Percentiles rank a stretch among this genome's conserved stretches.
These are phyloP conservation scores for Holacanthus passer DNA, from an alignment of 2,113 vertebrate genomes.

Conservation along the genomic window DNA sequence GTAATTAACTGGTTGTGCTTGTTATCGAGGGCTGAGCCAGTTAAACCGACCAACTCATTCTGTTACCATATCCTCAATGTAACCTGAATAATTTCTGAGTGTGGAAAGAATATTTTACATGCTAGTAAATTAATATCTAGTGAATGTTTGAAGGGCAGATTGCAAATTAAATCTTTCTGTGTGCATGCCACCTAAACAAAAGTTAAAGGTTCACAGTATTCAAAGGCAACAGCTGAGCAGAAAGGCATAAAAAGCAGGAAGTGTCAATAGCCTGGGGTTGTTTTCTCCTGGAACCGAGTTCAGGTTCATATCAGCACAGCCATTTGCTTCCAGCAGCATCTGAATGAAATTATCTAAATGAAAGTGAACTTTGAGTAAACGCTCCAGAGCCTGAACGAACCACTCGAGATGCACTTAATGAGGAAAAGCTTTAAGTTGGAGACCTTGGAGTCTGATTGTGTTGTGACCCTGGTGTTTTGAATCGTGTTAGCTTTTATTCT, in stretches of 20 bases:
- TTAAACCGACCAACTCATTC: background rate
- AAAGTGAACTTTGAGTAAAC: slow-evolving; percentile 25
- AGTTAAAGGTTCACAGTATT: background rate
- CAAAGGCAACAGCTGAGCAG: slow-evolving; percentile 3
- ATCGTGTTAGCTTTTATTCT: background rate
- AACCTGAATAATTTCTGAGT: background rate
- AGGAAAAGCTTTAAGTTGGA: slow-evolving; percentile 8
- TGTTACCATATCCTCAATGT: background rate
- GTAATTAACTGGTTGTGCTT: background rate
- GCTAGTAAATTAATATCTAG: background rate
- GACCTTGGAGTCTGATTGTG: background rate
- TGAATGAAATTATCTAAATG: slow-evolving; percentile 33
- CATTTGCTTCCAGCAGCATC: slow-evolving; percentile 4
- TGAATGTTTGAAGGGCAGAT: background rate
- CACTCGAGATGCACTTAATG: background rate
- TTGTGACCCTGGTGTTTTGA: background rate
- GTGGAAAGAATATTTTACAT: background rate
- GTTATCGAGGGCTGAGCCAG: background rate
- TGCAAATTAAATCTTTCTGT: background rate
- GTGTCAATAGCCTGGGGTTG: slow-evolving; percentile 25
- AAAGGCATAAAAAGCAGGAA: background rate
- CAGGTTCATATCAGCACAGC: slow-evolving; percentile 1
- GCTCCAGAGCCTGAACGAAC: background rate
- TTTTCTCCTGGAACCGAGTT: slow-evolving; percentile 21
- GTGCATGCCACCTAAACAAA: slow-evolving; percentile 17